These are phyloP conservation scores for Coecobrya sp. DNA, from an alignment of 2,888 invertebrate species.

Conservation along the genomic window DNA sequence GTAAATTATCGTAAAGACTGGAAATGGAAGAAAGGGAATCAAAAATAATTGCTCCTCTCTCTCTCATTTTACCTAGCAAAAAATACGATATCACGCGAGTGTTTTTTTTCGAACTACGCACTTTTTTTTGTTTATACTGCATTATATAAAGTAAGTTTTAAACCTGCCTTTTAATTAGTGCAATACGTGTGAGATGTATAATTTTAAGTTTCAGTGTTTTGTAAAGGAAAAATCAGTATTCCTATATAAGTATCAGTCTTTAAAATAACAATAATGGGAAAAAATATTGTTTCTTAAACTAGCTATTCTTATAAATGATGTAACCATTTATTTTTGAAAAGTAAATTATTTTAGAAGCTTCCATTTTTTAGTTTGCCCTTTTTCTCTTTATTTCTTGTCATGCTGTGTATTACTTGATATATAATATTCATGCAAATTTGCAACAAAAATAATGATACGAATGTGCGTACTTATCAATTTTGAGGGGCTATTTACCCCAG, in stretches of 20 bases:
- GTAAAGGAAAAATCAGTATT: conserved; percentile 54
- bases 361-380: conserved; percentile 3
- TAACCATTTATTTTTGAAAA: conserved; percentile 63
- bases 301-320: conserved; percentile 36
- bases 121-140: conserved; percentile 21
- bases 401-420: not conserved
- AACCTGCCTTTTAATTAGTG: not conserved
- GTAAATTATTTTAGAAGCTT: conserved; percentile 42
- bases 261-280: not conserved
- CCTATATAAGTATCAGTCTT: conserved; percentile 46
- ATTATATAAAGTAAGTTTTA: not conserved
- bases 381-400: not conserved
- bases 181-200: not conserved
- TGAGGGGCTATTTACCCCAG: too few relatives aligned
- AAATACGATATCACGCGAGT: conserved; percentile 67
- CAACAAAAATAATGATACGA: too few relatives aligned
- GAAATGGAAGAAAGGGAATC: conserved; percentile 60
- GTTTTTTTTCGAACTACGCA: conserved; percentile 48
- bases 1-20: conserved; percentile 82
- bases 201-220: conserved; percentile 49
- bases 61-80: conserved; percentile 72
- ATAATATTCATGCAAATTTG: too few relatives aligned
- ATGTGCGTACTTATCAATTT: too few relatives aligned
- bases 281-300: conserved; percentile 15
- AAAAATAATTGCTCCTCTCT: conserved; percentile 5